Conservation (phyloP, 2,888 invertebrate species). For the Bombyx huttoni region DNA sequence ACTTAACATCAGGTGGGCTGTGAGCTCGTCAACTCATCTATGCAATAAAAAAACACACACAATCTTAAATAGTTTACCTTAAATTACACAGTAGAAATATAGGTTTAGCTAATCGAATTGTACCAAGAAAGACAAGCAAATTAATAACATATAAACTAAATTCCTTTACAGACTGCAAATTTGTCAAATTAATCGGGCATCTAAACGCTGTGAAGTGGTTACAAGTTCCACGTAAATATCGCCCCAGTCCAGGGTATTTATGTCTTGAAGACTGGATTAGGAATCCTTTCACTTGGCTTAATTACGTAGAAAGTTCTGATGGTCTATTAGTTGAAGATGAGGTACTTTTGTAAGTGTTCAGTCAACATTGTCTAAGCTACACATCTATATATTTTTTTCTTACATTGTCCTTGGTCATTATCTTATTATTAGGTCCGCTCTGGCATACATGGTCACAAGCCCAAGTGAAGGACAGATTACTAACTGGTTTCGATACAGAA, state of each 20-base stretch:
- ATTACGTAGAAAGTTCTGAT: constrained; percentile 39
- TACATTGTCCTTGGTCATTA: too few relatives aligned
- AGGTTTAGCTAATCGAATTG: constrained; percentile 28
- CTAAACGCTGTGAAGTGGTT: constrained; percentile 38
- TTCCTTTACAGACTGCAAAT: constrained; percentile 27
- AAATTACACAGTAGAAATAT: constrained; percentile 60
- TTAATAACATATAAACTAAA: neutral
- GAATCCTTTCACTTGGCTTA: constrained; percentile 42
- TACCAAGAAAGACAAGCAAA: too few relatives aligned
- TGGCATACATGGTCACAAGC: too few relatives aligned
- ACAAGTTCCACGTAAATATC: constrained; percentile 22
- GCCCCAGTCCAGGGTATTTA: constrained; percentile 27
- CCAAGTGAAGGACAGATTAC: too few relatives aligned
- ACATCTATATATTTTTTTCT: too few relatives aligned
- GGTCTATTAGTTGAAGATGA: constrained; percentile 40
- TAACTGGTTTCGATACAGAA: too few relatives aligned
- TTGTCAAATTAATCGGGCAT: constrained; percentile 35
- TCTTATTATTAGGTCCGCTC: too few relatives aligned
- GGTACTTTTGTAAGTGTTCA: constrained; percentile 33
- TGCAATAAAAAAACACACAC: too few relatives aligned
- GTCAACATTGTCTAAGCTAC: too few relatives aligned
- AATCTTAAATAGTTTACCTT: constrained; percentile 57
- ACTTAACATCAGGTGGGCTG: too few relatives aligned
- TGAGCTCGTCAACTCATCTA: too few relatives aligned
- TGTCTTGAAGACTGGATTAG: constrained; percentile 38